phyloP scores from a whole-genome alignment of 1,140 invertebrate genomes.

The Grapholita molesta region DNA sequence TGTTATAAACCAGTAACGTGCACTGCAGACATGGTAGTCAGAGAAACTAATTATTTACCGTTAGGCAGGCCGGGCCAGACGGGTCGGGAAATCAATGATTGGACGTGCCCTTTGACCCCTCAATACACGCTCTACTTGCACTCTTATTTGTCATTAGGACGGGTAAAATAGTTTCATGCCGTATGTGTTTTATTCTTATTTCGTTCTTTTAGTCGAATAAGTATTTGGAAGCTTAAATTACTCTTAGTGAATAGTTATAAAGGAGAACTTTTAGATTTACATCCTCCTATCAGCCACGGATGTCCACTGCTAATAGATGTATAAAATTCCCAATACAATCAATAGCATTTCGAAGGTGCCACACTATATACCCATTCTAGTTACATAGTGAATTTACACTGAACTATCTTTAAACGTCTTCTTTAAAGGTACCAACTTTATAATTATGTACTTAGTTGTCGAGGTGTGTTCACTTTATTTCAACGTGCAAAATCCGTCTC shows the following conservation, averaged over 20 bases:
- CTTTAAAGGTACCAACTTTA: too few species aligned
- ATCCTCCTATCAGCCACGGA: too few species aligned
- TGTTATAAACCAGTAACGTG: too few species aligned
- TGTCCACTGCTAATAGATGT: too few species aligned
- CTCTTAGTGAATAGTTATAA: neutral
- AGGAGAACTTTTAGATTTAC: too few species aligned
- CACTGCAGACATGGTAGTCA: neutral
- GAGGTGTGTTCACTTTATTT: neutral
- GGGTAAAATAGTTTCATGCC: neutral
- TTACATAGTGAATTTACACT: too few species aligned
- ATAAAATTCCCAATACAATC: too few species aligned
- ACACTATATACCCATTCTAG: too few species aligned
- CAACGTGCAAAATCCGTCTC: neutral
- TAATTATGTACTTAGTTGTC: too few species aligned
- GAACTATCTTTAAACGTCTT: too few species aligned
- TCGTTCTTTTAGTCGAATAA: neutral
- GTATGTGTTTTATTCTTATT: neutral
- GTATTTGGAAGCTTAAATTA: too few species aligned
- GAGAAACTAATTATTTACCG: neutral
- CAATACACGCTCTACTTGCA: neutral
- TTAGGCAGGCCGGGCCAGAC: neutral
- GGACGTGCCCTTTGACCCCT: conserved; percentile 9
- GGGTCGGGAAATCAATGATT: conserved; percentile 11
- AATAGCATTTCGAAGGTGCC: too few species aligned
- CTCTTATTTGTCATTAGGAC: conserved; percentile 4